phyloP scores from a whole-genome alignment of 2,888 invertebrate species.

The Chesias legatella region DNA sequence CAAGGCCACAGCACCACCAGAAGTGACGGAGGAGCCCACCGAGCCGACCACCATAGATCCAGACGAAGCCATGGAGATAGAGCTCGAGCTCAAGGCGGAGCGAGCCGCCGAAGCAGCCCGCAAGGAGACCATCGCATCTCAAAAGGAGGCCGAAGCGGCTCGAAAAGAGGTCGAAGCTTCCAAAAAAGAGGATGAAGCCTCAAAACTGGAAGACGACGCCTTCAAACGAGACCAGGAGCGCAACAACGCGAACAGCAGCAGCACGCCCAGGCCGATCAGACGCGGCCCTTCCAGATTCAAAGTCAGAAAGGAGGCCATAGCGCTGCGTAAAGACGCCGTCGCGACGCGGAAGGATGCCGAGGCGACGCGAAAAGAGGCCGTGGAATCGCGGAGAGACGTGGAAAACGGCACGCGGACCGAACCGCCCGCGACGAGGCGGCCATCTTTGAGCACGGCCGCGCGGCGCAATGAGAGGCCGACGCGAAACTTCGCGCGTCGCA shows the following conservation, averaged over 20 bases:
- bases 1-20: constrained; percentile 60
- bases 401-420: constrained; percentile 12
- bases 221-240: constrained; percentile 15
- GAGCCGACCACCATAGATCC: constrained; percentile 38
- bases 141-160: constrained; percentile 17
- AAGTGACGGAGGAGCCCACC: constrained; percentile 43
- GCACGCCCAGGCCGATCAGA: constrained; percentile 1
- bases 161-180: constrained; percentile 27
- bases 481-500: constrained; percentile 60
- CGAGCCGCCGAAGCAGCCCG: constrained; percentile 33
- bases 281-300: constrained; percentile 15
- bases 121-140: constrained; percentile 29
- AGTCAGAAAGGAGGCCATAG: constrained; percentile 14
- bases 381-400: constrained; percentile 31
- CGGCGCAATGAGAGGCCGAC: constrained; percentile 61
- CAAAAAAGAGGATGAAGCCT: constrained; percentile 15
- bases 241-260: constrained; percentile 14
- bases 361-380: constrained; percentile 10
- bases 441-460: constrained; percentile 53
- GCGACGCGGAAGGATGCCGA: constrained; percentile 12
- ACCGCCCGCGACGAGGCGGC: constrained; percentile 42
- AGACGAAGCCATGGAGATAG: constrained; percentile 11
- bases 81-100: constrained; percentile 5
- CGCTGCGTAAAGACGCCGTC: constrained; percentile 13
- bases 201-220: constrained; percentile 17